A percentile compares a stretch with the other conserved stretches of the same genome.
phyloP scores from a whole-genome alignment of 2,113 vertebrate species.

The Brevimyrus niger region DNA sequence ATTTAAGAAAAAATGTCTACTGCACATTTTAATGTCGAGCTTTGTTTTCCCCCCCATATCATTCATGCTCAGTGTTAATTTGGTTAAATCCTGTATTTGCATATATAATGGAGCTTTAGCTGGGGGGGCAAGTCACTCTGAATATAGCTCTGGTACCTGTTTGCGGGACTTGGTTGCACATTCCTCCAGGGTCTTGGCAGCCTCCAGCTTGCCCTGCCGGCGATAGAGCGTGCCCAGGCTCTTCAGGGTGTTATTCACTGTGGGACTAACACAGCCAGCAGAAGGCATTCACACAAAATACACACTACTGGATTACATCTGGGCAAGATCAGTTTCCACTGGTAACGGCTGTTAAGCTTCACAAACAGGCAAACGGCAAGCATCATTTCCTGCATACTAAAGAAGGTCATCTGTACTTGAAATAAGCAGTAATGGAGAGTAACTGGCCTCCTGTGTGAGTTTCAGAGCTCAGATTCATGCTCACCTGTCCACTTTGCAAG shows the following conservation, averaged over 20 bases:
- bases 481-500: conserved; percentile 84
- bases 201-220: conserved; percentile 83
- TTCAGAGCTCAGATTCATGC: not conserved
- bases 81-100: not conserved
- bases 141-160: conserved; percentile 56
- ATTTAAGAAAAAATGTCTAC: not conserved
- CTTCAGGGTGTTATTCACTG: conserved; percentile 79
- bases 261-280: conserved; percentile 54
- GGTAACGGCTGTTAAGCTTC: not conserved
- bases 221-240: conserved; percentile 79
- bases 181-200: conserved; percentile 77
- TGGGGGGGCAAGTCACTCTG: not conserved
- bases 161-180: conserved; percentile 76
- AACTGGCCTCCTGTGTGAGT: not conserved
- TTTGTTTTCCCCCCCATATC: not conserved
- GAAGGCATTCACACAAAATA: not conserved
- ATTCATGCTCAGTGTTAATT: not conserved
- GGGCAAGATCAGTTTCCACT: not conserved
- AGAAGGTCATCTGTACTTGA: not conserved
- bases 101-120: not conserved
- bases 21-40: not conserved
- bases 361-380: not conserved
- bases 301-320: not conserved
- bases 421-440: not conserved
- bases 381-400: not conserved